Evolutionary conservation across 2,797 vertebrate species (phyloP), one percentile per base, ranked within the genome.

Genomic region (Diplodus sargus): DNA sequence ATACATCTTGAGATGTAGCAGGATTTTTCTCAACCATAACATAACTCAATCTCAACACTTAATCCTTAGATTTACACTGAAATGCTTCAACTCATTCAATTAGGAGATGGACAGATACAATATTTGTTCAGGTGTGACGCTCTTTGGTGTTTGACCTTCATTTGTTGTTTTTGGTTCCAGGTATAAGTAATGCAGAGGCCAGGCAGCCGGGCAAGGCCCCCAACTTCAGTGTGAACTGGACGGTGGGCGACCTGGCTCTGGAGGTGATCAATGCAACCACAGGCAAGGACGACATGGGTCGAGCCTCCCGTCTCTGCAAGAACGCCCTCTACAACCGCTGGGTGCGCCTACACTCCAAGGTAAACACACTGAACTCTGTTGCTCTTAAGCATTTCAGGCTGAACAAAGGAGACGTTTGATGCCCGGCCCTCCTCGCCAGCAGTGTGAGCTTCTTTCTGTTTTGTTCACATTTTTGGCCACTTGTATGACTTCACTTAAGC

Each of bases 221-320:
- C 0, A 99, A 97, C 95, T 99, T 99, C 95, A 99, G 98, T 0
- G 97, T 99, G 82, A 99, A 99, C 95, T 99, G 98, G 98, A 96
- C 97, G 0, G 96, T 97, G 34, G 97, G 97, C 0, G 98, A 99
- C 87, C 76, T 95, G 20, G 92, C 85, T 5, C 92, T 99, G 34
- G 98, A 99, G 90, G 91, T 99, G 22, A 97, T 99, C 91, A 99
- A 98, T 3, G 97, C 98, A 15, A 99, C 97, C 0, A 99, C 98
- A 0, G 98, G 98, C 80, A 99, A 99, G 83, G 98, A 99, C 22
- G 98, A 99, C 86, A 94, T 99, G 96, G 98, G 98, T 23, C 96
- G 97, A 0, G 95, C 98, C 0, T 99, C 98, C 0, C 97, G 97
- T 66, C 97, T 99, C 49, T 99, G 98, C 88, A 99, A 99, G 85